Base-by-base conservation (phyloP, 2,888 invertebrate genomes). In the Agrilus mali region DNA sequence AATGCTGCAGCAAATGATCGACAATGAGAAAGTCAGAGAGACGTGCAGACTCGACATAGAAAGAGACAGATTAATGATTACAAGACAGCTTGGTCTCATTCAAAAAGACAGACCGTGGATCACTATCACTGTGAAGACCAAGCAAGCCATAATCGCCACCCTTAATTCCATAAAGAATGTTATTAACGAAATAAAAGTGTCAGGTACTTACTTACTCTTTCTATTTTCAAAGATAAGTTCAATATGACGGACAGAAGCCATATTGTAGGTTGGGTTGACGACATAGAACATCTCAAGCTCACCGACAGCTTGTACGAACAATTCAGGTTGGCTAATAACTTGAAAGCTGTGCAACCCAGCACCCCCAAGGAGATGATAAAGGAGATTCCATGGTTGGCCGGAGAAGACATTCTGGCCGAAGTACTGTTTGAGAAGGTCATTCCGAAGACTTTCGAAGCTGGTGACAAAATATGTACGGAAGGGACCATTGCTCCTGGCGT, bases 41-140 rank as follows among this genome's bases (percentile, higher is more conserved):
- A 42, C 45, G 6, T 47, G 55, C 39, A 39, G 41, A 22, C 38
- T 43, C 14, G 22, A 44, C 7, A 33, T 54, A 7, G 52, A 55
- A 27, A 48, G 47, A 7, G 60, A 61, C 42, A 69, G 72, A 46
- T 55, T 73, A 46, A 57, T 63, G 7, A 69, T 72, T 13, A 70
- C 72, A 0, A 63, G 70, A 6, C 70, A 73, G 50, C 57, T 75
- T 6, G 73, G 74, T 1, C 49, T 74, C 14, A 59, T 79, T 1
- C 77, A 78, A 52, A 67, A 74, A 1, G 71, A 75, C 41, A 62
- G 73, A 3, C 75, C 75, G 0, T 73, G 74, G 69, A 76, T 79
- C 0, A 78, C 78, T 2, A 72, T 78, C 40, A 77, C 78, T 0
- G 77, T 78, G 39, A 80, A 80, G 59, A 78, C 79, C 0, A 63